These are phyloP conservation scores for Tyria jacobaeae DNA, from an alignment of 2,888 invertebrate species.

Conservation along the genomic window DNA sequence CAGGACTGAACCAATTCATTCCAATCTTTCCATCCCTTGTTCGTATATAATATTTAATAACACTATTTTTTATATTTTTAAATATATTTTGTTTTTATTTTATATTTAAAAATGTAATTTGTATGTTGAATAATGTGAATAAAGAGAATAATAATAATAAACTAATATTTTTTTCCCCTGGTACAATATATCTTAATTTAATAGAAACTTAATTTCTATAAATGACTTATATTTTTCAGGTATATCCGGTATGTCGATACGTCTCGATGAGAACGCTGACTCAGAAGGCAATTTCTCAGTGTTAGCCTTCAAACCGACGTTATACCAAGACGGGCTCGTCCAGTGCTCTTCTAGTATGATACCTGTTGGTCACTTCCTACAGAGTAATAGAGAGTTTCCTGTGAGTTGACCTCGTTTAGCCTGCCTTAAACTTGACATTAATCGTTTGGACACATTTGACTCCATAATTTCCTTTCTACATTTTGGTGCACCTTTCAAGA, in stretches of 20 bases:
- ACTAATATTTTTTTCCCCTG: too few relatives aligned
- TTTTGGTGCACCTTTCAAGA: too few relatives aligned
- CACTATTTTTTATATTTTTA: too few relatives aligned
- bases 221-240: constrained; percentile 84
- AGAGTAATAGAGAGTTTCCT: constrained; percentile 89
- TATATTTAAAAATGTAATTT: too few relatives aligned
- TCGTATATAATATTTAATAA: too few relatives aligned
- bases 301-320: constrained; percentile 90
- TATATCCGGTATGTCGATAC: constrained; percentile 97
- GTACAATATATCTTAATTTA: neutral
- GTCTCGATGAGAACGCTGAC: constrained; percentile 96
- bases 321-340: constrained; percentile 74
- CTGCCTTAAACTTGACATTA: constrained; percentile 4
- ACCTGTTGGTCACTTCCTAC: constrained; percentile 94
- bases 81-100: too few relatives aligned
- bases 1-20: too few relatives aligned
- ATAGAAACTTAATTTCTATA: neutral
- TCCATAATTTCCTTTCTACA: neutral
- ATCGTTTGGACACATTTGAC: neutral
- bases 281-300: constrained; percentile 99
- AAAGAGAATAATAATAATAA: too few relatives aligned
- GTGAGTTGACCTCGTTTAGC: constrained; percentile 82
- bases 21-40: too few relatives aligned
- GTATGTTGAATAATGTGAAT: too few relatives aligned
- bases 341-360: constrained; percentile 92